Base-by-base conservation (phyloP, 2,113 vertebrate genomes). In the Paraplagusia blochii region DNA sequence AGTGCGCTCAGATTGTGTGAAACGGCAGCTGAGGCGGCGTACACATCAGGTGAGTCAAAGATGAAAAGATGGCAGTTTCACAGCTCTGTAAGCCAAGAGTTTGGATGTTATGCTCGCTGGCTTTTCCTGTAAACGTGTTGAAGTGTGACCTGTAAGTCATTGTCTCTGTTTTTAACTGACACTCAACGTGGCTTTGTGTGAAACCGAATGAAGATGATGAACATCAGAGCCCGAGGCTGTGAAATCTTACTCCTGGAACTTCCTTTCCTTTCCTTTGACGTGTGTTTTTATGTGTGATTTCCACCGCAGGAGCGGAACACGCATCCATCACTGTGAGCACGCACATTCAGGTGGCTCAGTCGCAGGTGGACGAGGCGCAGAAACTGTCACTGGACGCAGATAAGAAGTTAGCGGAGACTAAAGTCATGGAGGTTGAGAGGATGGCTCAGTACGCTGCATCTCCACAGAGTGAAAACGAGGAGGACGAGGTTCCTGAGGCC, bases 311-410 rank as follows among this genome's bases (percentile, higher is more conserved):
- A 72, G 95, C 95, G 0, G 94, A 97, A 44, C 93, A 95, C 43
- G 93, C 94, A 2, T 94, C 90, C 0, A 15, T 94, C 34, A 90
- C 89, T 0, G 79, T 90, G 19, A 90, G 86, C 45, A 95, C 82
- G 39, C 93, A 95, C 68, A 84, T 99, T 16, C 90, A 95, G 82
- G 62, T 93, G 60, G 90, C 94, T 45, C 92, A 90, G 42, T 80
- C 88, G 0, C 95, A 96, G 64, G 92, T 97, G 56, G 90, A 94
- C 35, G 92, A 94, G 58, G 88, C 90, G 0, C 85, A 81, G 22
- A 93, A 93, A 81, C 80, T 95, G 12, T 93, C 90, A 1, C 63
- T 75, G 71, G 93, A 93, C 17, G 95, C 95, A 0, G 92, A 99
- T 66, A 91, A 87, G 75, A 93, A 92, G 80, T 58, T 99, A 68